Conservation (phyloP, 1,140 invertebrate genomes). For the Camponotus pennsylvanicus region DNA sequence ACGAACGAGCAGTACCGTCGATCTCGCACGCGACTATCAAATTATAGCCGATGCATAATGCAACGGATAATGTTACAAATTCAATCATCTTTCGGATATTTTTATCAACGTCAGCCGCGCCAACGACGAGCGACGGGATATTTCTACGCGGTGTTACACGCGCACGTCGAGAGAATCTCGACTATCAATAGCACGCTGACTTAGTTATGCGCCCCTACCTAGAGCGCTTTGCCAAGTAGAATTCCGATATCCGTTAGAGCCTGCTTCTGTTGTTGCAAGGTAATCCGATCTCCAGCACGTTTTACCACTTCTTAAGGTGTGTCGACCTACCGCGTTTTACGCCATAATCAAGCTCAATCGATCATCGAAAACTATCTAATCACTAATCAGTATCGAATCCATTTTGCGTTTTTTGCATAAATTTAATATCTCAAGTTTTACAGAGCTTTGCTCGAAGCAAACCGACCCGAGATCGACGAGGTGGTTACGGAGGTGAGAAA, state of each 20-base stretch:
- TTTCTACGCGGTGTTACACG: slow-evolving; percentile 54
- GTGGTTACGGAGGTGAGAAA: neutral
- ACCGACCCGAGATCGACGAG: neutral
- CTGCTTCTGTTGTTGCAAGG: slow-evolving; percentile 46
- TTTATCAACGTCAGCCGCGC: slow-evolving; percentile 53
- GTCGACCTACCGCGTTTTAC: neutral
- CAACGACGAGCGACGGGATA: slow-evolving; percentile 44
- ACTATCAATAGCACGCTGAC: slow-evolving; percentile 65
- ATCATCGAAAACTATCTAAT: neutral
- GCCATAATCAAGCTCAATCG: slow-evolving; percentile 11
- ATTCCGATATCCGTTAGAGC: slow-evolving; percentile 59
- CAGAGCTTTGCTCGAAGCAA: neutral
- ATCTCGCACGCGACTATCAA: slow-evolving; percentile 27
- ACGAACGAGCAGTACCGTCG: slow-evolving; percentile 12
- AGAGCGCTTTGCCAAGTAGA: slow-evolving; percentile 44
- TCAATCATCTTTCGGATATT: slow-evolving; percentile 61
- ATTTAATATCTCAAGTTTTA: slow-evolving; percentile 1
- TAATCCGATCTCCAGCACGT: slow-evolving; percentile 51
- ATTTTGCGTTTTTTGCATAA: slow-evolving; percentile 13
- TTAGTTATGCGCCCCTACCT: slow-evolving; percentile 53
- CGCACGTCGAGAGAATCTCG: slow-evolving; percentile 50
- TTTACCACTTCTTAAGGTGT: slow-evolving; percentile 54
- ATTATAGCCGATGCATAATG: slow-evolving; percentile 57
- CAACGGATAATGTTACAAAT: slow-evolving; percentile 57
- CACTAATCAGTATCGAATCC: neutral